These are phyloP conservation scores for Irena cyanogastra DNA, from an alignment of 2,113 vertebrate genomes.

Conservation along the genomic window DNA sequence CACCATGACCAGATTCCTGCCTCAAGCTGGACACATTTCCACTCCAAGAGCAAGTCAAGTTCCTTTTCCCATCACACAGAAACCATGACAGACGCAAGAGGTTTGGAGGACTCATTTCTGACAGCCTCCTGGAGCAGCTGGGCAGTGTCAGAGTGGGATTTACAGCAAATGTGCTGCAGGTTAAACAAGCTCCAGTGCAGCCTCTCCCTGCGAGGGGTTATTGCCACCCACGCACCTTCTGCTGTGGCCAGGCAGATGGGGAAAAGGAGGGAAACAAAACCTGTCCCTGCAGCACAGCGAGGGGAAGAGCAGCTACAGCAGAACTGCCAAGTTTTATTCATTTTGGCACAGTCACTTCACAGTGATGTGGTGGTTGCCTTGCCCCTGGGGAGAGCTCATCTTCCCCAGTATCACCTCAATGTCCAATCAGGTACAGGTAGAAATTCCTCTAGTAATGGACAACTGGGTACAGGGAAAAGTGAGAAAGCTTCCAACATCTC, in stretches of 20 bases:
- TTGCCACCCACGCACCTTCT: not conserved
- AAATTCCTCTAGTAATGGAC: not conserved
- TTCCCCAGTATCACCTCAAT: fast-evolving
- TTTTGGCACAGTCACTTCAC: not conserved
- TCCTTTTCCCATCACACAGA: not conserved
- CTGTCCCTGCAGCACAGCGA: not conserved
- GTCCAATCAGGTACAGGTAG: not conserved
- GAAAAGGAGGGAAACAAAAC: not conserved
- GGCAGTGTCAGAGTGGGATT: not conserved
- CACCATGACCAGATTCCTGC: not conserved
- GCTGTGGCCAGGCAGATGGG: not conserved
- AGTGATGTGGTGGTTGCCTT: not conserved
- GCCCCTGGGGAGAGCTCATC: not conserved
- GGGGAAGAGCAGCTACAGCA: not conserved
- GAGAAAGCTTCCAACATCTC: not conserved
- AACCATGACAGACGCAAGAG: not conserved
- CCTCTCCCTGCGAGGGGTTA: not conserved
- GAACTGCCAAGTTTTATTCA: not conserved
- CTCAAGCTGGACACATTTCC: not conserved
- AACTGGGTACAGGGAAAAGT: not conserved
- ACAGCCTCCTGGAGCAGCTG: not conserved
- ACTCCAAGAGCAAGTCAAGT: not conserved
- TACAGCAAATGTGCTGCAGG: not conserved
- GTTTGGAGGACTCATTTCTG: not conserved
- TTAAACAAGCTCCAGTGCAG: conserved; percentile 14